phyloP scores from a whole-genome alignment of 2,797 vertebrate genomes.

The Babyrousa celebensis region DNA sequence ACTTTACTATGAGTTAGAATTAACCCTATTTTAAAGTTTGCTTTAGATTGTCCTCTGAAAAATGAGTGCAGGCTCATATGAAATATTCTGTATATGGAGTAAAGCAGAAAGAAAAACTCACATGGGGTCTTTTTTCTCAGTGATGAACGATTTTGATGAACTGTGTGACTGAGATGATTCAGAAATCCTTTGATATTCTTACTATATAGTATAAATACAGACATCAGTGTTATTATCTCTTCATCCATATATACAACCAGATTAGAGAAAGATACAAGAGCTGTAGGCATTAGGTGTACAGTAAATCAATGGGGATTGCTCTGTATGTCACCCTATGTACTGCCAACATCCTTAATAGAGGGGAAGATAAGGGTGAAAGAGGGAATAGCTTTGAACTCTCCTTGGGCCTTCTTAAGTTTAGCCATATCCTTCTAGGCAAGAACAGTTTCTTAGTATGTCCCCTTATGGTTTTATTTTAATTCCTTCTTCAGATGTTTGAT shows the following conservation, averaged over 20 bases:
- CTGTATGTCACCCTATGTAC: not conserved
- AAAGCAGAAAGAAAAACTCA: not conserved
- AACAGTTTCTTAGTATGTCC: not conserved
- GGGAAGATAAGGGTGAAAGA: not conserved
- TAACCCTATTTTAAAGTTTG: slow-evolving; percentile 6
- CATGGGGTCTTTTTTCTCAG: not conserved
- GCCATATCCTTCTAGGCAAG: not conserved
- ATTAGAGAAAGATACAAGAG: not conserved
- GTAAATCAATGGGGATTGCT: not conserved
- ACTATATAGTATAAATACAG: not conserved
- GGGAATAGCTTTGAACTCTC: not conserved
- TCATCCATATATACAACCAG: not conserved
- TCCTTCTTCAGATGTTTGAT: not conserved
- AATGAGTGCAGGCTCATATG: not conserved
- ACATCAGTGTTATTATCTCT: not conserved
- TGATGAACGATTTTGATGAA: not conserved
- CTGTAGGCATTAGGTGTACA: not conserved
- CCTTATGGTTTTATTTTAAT: not conserved
- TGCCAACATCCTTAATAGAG: not conserved
- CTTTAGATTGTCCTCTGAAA: slow-evolving; percentile 16
- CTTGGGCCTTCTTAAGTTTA: not conserved
- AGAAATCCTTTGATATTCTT: not conserved
- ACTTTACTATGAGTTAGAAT: not conserved
- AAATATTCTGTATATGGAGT: not conserved
- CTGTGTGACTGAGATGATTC: not conserved